Base-by-base conservation (phyloP, 2,888 invertebrate genomes). In the Drosophila demipolita region DNA sequence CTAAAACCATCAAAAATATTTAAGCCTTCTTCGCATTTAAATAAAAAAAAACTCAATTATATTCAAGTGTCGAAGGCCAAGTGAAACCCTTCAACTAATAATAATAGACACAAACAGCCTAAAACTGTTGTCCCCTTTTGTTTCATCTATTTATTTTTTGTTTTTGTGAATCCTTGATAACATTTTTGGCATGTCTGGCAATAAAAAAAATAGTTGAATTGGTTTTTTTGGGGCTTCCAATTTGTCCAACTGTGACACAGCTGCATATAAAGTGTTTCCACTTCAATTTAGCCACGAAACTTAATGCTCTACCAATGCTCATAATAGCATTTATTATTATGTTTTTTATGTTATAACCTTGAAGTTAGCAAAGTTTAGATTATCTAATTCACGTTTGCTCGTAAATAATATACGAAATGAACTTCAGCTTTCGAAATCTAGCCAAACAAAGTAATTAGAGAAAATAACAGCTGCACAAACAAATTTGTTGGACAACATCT, bases 381-480 rank as follows among this genome's bases (percentile, higher is more conserved):
- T 65, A 55, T 45, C 58, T 50, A 55, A 66, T 52, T 66, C 59
- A 33, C 59, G 49, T 66, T 60, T 12, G 32, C 48, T 26, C 29
- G 29, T 23, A 36, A 64, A 40, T 45, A 71, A 50, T n/a, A 53
- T 23, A 20, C 9, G 7, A 3, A 48, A 26, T 48, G 38, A 69
- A 54, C 17, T 49, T 54, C 20, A 35, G 12, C 12, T 17, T 15
- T 45, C 12, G 26, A 48, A 64, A 38, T 48, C 26, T 20, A 54
- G 36, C 20, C 53, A 38, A 49, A 40, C 3, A 7, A 23, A 45
- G 8, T 4, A 15, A 0, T 8, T 3, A 12, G 5, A 2, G 23
- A 58, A 20, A 54, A 40, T 75, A 81, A 67, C 82, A 82, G 65
- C 67, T 75, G 78, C 63, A 50, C 78, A 66, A 66, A 73, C 59